Evolutionary conservation across 2,113 vertebrate genomes (phyloP).

Genomic region (Sigmodon hispidus): DNA sequence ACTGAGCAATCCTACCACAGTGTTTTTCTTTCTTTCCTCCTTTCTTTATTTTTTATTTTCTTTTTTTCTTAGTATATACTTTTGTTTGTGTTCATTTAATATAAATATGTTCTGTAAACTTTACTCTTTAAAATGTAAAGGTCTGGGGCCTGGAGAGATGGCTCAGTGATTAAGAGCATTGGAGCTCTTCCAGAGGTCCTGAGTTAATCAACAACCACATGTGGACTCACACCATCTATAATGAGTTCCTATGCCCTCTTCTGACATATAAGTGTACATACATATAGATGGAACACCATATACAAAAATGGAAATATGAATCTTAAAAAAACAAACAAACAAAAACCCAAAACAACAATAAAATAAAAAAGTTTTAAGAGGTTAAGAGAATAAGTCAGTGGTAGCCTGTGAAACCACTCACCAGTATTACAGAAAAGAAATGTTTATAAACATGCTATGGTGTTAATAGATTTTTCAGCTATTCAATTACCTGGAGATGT

Average conservation of each 20-base stretch:
- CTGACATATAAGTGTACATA: not conserved
- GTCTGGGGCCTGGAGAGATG: not conserved
- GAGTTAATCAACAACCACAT: not conserved
- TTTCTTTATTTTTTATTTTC: not conserved
- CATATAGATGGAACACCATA: not conserved
- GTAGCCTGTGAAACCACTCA: not conserved
- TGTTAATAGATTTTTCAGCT: not conserved
- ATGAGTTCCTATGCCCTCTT: not conserved
- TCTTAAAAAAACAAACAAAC: not conserved
- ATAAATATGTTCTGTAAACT: not conserved
- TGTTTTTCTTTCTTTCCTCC: not conserved
- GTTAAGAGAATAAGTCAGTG: not conserved
- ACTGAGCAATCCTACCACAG: not conserved
- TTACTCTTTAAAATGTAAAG: slow-evolving; percentile 9
- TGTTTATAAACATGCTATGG: not conserved
- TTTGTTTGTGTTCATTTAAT: slow-evolving; percentile 32
- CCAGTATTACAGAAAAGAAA: not conserved
- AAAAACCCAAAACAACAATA: not conserved
- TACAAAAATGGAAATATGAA: not conserved
- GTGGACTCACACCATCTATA: not conserved
- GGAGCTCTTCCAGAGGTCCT: not conserved
- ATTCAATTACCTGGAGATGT: not conserved
- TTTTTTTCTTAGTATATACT: not conserved
- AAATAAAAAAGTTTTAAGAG: not conserved
- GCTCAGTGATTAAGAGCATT: not conserved